Percentiles rank a stretch among this genome's conserved stretches.
phyloP scores from a whole-genome alignment of 2,888 invertebrate genomes.

The Campoplex nolae region DNA sequence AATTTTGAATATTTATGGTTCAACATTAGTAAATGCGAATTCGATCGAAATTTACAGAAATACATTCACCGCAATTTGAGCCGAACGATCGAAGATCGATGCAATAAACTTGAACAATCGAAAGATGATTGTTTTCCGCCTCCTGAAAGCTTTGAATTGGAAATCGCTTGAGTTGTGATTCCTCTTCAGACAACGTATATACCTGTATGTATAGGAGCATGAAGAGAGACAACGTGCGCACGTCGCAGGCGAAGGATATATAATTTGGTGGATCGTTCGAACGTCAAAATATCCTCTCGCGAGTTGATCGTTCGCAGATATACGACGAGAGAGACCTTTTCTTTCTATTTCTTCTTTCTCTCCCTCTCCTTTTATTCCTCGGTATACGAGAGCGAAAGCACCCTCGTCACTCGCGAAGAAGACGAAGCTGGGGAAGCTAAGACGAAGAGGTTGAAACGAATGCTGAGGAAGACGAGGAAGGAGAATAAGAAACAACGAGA shows the following conservation, averaged over 20 bases:
- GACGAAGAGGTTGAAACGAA: conserved; percentile 36
- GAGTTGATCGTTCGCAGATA: conserved; percentile 73
- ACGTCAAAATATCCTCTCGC: conserved; percentile 79
- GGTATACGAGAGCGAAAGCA: conserved; percentile 58
- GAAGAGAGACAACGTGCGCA: conserved; percentile 57
- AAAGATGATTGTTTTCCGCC: conserved; percentile 13
- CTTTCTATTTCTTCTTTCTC: conserved; percentile 23
- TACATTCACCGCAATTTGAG: neutral
- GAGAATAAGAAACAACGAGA: conserved; percentile 41
- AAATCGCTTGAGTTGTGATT: conserved; percentile 12
- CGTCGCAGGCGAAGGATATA: conserved; percentile 73
- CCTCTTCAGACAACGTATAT: neutral
- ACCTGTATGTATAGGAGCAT: neutral
- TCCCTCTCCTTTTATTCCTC: conserved; percentile 33
- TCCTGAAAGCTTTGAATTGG: neutral
- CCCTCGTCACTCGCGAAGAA: conserved; percentile 68
- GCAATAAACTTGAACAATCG: conserved; percentile 3
- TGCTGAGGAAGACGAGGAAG: conserved; percentile 42
- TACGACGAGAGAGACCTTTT: conserved; percentile 74
- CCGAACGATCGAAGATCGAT: neutral
- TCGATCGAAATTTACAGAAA: neutral
- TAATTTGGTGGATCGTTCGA: conserved; percentile 82
- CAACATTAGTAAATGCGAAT: neutral
- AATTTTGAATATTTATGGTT: neutral
- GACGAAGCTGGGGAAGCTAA: conserved; percentile 39